Conservation (phyloP, 1,140 invertebrate species). For the Drosophila saltans region DNA sequence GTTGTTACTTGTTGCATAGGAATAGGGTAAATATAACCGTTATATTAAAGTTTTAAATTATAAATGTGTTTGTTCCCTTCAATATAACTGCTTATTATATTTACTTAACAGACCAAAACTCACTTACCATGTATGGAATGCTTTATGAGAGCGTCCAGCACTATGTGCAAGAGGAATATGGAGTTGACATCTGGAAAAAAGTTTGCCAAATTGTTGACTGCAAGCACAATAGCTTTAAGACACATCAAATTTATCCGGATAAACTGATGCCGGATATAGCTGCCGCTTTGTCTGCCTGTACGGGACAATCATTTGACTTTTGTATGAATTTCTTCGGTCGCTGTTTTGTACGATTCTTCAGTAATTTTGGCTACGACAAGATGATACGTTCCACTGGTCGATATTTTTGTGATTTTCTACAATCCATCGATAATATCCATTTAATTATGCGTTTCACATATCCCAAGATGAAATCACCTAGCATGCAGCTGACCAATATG, state of each 20-base stretch:
- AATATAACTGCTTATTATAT: not conserved
- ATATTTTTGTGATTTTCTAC: slow-evolving; percentile 93
- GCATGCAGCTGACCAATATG: slow-evolving; percentile 92
- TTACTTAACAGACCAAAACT: not conserved
- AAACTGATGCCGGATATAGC: slow-evolving; percentile 90
- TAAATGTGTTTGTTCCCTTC: no score
- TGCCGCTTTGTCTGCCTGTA: slow-evolving; percentile 85
- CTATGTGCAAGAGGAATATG: slow-evolving; percentile 92
- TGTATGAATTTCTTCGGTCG: slow-evolving; percentile 94
- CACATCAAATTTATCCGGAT: slow-evolving; percentile 92
- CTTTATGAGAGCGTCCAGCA: slow-evolving; percentile 92
- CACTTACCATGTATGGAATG: slow-evolving; percentile 91
- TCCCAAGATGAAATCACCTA: slow-evolving; percentile 94
- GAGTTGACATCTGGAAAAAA: slow-evolving; percentile 90
- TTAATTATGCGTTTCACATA: slow-evolving; percentile 95
- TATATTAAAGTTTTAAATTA: not conserved
- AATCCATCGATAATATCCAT: slow-evolving; percentile 95
- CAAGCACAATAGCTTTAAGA: slow-evolving; percentile 89
- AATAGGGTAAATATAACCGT: not conserved
- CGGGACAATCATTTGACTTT: slow-evolving; percentile 86
- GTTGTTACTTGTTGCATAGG: not conserved
- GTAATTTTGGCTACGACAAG: slow-evolving; percentile 92
- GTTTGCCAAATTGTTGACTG: slow-evolving; percentile 89
- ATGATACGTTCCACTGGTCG: slow-evolving; percentile 92
- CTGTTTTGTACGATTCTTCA: slow-evolving; percentile 94